Base-by-base conservation (phyloP, 2,888 invertebrate genomes). In the Petrophora chlorosata region DNA sequence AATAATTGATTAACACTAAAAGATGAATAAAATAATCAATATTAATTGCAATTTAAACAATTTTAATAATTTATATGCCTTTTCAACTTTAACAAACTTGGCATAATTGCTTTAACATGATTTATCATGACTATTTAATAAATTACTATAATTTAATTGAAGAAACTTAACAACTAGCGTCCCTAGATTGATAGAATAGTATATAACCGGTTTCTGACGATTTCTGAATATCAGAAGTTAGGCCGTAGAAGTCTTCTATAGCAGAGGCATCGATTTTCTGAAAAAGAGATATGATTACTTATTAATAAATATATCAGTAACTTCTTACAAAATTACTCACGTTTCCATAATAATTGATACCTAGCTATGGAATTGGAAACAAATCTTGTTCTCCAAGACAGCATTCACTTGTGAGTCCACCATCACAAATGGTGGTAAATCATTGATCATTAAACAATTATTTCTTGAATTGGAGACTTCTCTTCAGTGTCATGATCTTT, bases 151-250 rank as follows among this genome's bases (percentile, higher is more conserved):
- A 70, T 73, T 73, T 76, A 75, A 70, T 70, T 73, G 70, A 73
- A 75, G 65, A 85, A 83, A 87, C 80, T 87, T 88, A 92, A 82
- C 94, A 94, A 89, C 87, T 90, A 87, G 86, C 89, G 64, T 97
- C 97, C 76, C 96, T 94, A 49, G 98, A 98, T 88, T 98, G 98
- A 91, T 99, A 99, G 91, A 99, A 99, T 72, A 99, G 92, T 82
- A 99, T 99, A 90, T 99, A 99, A 70, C 99, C 99, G 42, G 99
- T 99, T 91, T 99, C 99, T 25, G 99, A 99, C 61, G 98, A 99
- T 90, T 99, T 99, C 85, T 99, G 99, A 79, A 98, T 96, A 85
- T 99, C 99, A 55, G 98, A 98, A 47, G 99, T 98, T 76, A 99
- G 94, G 77, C 99, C 99, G 90, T 99, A 99, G 90, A 99, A 99